Conservation (phyloP, 1,140 invertebrate species). For the Drosophila takahashii region DNA sequence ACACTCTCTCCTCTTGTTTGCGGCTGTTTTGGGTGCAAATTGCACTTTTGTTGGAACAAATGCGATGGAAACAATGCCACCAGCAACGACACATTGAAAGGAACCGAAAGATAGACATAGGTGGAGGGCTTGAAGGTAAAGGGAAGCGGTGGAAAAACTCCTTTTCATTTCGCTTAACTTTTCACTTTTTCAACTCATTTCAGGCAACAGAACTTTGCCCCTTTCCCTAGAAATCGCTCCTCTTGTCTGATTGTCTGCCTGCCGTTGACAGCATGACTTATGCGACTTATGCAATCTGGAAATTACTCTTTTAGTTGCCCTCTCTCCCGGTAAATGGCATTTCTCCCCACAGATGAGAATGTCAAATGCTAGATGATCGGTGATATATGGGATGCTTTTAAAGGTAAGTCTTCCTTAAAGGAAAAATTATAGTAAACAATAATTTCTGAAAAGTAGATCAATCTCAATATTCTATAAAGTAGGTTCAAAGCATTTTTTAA, state of each 20-base stretch:
- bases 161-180: conserved; percentile 75
- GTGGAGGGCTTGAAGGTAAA: background rate
- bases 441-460: too few relatives aligned
- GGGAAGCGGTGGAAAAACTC: conserved; percentile 24
- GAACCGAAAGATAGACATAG: conserved; percentile 18
- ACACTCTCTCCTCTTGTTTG: conserved; percentile 54
- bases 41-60: conserved; percentile 81
- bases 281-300: conserved; percentile 61
- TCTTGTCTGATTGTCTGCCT: conserved; percentile 46
- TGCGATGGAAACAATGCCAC: conserved; percentile 70
- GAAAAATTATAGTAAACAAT: too few relatives aligned
- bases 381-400: background rate
- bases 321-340: background rate
- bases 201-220: conserved; percentile 28
- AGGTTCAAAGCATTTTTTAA: too few relatives aligned
- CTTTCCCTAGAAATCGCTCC: conserved; percentile 6
- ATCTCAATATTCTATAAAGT: too few relatives aligned
- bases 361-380: conserved; percentile 3
- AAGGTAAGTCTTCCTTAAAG: background rate
- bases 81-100: conserved; percentile 64
- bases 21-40: conserved; percentile 77
- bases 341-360: conserved; percentile 2
- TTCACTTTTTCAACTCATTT: conserved; percentile 67
- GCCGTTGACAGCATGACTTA: conserved; percentile 73
- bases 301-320: conserved; percentile 52